Percentiles rank a stretch among this genome's conserved stretches.
Evolutionary conservation across 2,797 vertebrate genomes (phyloP).

Genomic region (Molothrus aeneus): DNA sequence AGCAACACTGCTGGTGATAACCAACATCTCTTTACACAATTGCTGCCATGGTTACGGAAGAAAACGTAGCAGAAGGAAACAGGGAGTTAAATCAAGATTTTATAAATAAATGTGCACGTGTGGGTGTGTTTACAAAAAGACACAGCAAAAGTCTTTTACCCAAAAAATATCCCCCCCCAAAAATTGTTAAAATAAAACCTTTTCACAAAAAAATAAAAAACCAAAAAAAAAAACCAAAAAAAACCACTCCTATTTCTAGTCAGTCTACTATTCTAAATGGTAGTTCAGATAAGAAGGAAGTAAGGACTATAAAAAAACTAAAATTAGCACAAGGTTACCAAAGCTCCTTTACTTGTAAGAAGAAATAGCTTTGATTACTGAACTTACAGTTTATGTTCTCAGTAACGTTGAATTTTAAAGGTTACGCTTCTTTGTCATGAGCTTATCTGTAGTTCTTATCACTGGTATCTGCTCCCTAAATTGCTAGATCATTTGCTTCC

Average conservation of each 20-base stretch:
- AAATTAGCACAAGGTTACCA: background rate
- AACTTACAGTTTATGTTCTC: background rate
- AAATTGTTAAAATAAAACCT: background rate
- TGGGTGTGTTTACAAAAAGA: background rate
- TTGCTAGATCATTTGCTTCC: background rate
- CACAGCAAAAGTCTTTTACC: background rate
- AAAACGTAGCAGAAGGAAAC: background rate
- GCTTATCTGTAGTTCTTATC: background rate
- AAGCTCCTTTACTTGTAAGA: background rate
- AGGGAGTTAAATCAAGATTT: background rate
- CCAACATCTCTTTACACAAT: constrained; percentile 29
- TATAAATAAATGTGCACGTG: background rate
- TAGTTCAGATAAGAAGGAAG: background rate
- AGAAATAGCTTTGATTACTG: background rate
- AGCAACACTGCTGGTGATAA: constrained; percentile 18
- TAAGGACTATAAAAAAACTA: background rate
- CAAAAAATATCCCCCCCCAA: rapidly evolving
- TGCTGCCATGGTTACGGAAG: constrained; percentile 17
- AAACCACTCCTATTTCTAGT: background rate
- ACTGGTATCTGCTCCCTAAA: background rate
- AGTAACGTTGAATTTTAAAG: background rate
- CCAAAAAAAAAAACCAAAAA: rapidly evolving
- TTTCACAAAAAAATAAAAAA: background rate
- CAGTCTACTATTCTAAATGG: background rate
- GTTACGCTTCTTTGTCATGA: background rate